A percentile compares a stretch with the other conserved stretches of the same genome.
phyloP scores from a whole-genome alignment of 2,797 vertebrate species.

The Centroberyx gerrardi region DNA sequence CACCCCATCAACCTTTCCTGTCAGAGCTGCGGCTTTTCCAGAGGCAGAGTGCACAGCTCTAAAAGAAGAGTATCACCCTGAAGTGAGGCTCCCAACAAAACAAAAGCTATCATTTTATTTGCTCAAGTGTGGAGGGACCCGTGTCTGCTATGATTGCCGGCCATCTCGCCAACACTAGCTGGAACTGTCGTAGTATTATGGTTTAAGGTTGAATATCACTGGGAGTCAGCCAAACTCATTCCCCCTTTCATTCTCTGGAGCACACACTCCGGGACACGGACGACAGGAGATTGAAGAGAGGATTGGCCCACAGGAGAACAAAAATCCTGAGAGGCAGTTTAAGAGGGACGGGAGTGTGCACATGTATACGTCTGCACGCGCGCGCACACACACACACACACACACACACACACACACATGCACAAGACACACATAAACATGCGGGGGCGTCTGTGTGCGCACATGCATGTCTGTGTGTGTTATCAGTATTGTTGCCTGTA shows the following conservation, averaged over 20 bases:
- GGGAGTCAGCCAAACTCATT: conserved; percentile 56
- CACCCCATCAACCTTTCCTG: conserved; percentile 72
- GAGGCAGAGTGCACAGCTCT: conserved; percentile 41
- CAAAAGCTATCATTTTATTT: conserved; percentile 66
- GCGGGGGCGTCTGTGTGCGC: conserved; percentile 42
- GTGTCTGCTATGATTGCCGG: conserved; percentile 46
- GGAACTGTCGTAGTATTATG: conserved; percentile 30
- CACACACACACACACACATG: conserved; percentile 9
- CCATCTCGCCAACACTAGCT: conserved; percentile 25
- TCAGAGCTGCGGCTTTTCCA: conserved; percentile 59
- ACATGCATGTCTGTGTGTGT: conserved; percentile 23
- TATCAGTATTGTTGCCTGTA: conserved; percentile 70
- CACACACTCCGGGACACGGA: conserved; percentile 35
- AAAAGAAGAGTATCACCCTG: conserved; percentile 39
- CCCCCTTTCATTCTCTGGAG: conserved; percentile 54
- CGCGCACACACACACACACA: conserved; percentile 3
- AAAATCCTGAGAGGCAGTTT: conserved; percentile 65
- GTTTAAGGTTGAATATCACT: conserved; percentile 55
- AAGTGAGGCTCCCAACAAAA: conserved; percentile 43
- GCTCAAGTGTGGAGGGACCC: conserved; percentile 39
- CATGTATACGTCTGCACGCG: background rate
- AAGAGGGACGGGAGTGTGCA: conserved; percentile 49
- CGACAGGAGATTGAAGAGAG: conserved; percentile 72
- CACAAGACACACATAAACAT: conserved; percentile 30
- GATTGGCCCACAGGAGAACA: conserved; percentile 66